Percentiles rank a stretch among this genome's conserved stretches.
Conservation (phyloP, 2,797 vertebrate genomes). For the Helostoma temminkii region DNA sequence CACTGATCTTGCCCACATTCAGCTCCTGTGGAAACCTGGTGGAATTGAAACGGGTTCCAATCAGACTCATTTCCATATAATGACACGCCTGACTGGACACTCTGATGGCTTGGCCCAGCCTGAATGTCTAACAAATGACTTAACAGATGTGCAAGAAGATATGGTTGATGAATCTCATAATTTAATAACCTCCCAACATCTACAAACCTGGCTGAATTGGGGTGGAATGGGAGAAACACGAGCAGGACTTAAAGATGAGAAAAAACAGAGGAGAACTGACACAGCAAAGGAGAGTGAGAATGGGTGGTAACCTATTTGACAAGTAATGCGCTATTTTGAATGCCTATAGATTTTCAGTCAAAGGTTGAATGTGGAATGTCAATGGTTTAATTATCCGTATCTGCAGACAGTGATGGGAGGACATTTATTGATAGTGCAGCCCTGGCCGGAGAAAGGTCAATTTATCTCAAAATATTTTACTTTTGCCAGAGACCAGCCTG, state of each 20-base stretch:
- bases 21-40: conserved; percentile 97
- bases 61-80: conserved; percentile 67
- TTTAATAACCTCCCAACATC: conserved; percentile 54
- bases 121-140: conserved; percentile 54
- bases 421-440: conserved; percentile 55
- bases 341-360: conserved; percentile 75
- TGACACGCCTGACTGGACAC: conserved; percentile 48
- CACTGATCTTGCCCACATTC: conserved; percentile 93
- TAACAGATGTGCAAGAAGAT: conserved; percentile 59
- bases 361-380: conserved; percentile 54
- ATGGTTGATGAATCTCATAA: conserved; percentile 53
- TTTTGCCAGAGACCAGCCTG: conserved; percentile 24
- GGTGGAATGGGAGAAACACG: background rate
- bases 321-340: conserved; percentile 73
- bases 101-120: conserved; percentile 52
- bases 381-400: conserved; percentile 70
- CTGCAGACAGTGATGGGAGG: conserved; percentile 60
- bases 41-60: conserved; percentile 66
- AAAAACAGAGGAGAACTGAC: conserved; percentile 34
- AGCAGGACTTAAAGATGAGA: background rate
- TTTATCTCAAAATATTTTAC: conserved; percentile 66
- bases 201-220: conserved; percentile 40
- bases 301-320: conserved; percentile 48
- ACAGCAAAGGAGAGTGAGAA: conserved; percentile 11
- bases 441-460: conserved; percentile 47